Evolutionary conservation across 2,888 invertebrate species (phyloP), one percentile per base, ranked within the genome.

Genomic region (Noctuana brunneofusca): DNA sequence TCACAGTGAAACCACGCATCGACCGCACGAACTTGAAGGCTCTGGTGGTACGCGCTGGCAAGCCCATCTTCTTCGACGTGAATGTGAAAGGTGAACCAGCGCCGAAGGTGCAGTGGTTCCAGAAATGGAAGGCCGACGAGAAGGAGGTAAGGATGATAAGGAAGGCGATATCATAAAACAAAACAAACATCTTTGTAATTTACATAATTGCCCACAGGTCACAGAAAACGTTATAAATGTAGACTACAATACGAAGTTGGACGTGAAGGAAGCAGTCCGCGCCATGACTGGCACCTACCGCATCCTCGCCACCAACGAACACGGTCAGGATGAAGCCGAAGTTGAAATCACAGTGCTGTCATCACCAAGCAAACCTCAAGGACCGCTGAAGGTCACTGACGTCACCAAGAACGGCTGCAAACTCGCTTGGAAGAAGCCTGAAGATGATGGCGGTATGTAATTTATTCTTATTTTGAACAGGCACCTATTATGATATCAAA

Each of bases 21-120:
- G 98, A 99, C 87, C 95, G 98, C 71, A 97, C 98, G 2, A 98
- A 98, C 85, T 92, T 99, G 69, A 97, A 98, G 84, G 95, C 96
- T 52, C 92, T 97, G 50, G 95, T 96, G 11, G 95, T 99, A 12
- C 96, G 98, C 71, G 96, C 97, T 67, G 98, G 98, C 38, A 98
- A 98, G 85, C 93, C 95, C 0, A 95, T 99, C 69, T 97, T 96
- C 87, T 96, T 98, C 82, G 98, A 98, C 82, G 95, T 99, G 43
- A 97, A 98, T 82, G 96, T 98, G 32, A 95, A 95, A 74, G 99
- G 99, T 71, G 99, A 99, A 87, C 99, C 99, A 1, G 95, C 97
- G 65, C 99, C 99, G 66, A 96, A 95, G 68, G 96, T 97, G 71
- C 96, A 94, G 12, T 99, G 99, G 99, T 95, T 95, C 86, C 95